Base-by-base conservation (phyloP, 2,888 invertebrate genomes). In the Proisotoma minuta region DNA sequence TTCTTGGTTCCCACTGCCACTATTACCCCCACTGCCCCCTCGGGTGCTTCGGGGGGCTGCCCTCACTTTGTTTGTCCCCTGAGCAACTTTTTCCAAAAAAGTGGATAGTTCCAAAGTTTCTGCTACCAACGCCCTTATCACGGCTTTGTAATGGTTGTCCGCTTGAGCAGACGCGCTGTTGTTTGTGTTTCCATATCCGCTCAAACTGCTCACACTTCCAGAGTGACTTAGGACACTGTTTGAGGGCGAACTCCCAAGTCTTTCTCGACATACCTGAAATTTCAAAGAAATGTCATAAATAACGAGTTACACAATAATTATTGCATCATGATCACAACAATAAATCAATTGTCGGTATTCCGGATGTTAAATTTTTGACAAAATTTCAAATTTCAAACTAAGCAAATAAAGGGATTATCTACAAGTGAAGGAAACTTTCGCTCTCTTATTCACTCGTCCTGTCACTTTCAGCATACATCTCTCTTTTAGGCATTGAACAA, bases 101-200 rank as follows among this genome's bases (percentile, higher is more conserved):
- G 88, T 87, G 60, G 90, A 86, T 75, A 97, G 83, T 80, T 96
- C 95, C 66, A 91, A 80, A 59, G 92, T 90, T 80, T 97, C 96
- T 22, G 91, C 87, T 64, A 94, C 91, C 73, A 95, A 84, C 62
- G 94, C 95, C 65, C 94, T 84, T 78, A 94, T 91, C 59, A 96
- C 94, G 63, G 94, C 93, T 76, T 87, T 87, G 81, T 94, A 96
- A 80, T 92, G 91, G 53, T 83, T 82, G 71, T 87, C 87, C 0
- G 87, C 87, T n/a, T n/a, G n/a, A n/a, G n/a, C n/a, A n/a, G n/a
- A n/a, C 27, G 65, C 65, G 26, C 58, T 40, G 23, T 58, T 63
- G n/a, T 57, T 60, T 24, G 50, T 54, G 47, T 28, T 62, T 83
- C 67, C 84, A 82, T 68, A 82, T 78, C 23, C 74, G 74, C 18